Base-by-base conservation (phyloP, 92 coral and sea anemone genomes). In the Bergia sp. region DNA sequence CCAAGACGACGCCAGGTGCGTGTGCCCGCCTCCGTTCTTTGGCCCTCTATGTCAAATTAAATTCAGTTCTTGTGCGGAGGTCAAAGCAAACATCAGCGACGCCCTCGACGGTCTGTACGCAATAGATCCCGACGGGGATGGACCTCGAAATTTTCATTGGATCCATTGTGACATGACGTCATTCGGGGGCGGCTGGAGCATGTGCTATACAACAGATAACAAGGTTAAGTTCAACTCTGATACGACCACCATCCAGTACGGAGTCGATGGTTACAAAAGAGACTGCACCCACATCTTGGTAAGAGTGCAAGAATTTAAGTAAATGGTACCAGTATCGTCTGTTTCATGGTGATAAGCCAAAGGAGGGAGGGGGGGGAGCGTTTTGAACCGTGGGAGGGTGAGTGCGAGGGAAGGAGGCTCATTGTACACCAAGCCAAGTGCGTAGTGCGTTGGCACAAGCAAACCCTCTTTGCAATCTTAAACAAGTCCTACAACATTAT, bases 101-200 rank as follows among this genome's bases (percentile, higher is more conserved):
- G 53, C 81, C 23, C 10, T 29, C 0, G 81, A 76, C 23, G 81
- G 58, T 3, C 39, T 12, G 1, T 76, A 76, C 55, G 11, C 49
- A 20, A 76, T 76, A 7, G 81, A 43, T 21, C 81, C 81, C 0
- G 36, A 76, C 13, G 81, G 81, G 37, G 43, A 12, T 39, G 49
- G 23, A 40, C 57, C 58, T 18, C 21, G 3, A 15, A 41, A 41
- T 4, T 13, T 20, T 41, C 16, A 16, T 42, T 76, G 50, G 50
- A 44, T 76, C 81, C n/a, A 76, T 37, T 76, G 81, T 76, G 81
- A 76, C 50, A 41, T 76, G 53, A 76, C 81, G 38, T 76, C 81
- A 76, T 16, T 40, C 9, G 81, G 81, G 8, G 81, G 81, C 29
- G 81, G 81, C 29, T 76, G 81, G 81, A 76, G 81, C 39, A 76